phyloP scores from a whole-genome alignment of 2,888 invertebrate genomes.

The Heteropelma amictum region DNA sequence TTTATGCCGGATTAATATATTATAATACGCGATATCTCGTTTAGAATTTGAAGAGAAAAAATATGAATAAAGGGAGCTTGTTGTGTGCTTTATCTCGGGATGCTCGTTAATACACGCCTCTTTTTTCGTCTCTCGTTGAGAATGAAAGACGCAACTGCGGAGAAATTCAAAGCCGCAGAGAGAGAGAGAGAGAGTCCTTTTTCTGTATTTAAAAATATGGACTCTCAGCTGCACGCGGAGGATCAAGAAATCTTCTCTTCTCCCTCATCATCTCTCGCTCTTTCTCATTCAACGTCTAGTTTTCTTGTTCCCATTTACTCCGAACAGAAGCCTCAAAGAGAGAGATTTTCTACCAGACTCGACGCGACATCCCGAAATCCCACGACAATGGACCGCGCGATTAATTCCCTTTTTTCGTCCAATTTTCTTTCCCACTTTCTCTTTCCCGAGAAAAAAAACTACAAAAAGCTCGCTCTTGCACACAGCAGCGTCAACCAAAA shows the following conservation, averaged over 20 bases:
- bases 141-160: neutral
- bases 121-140: neutral
- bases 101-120: neutral
- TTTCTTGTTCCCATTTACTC: neutral
- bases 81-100: neutral
- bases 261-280: neutral
- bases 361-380: constrained; percentile 4
- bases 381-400: constrained; percentile 11
- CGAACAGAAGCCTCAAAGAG: constrained; percentile 19
- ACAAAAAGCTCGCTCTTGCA: no score
- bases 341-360: constrained; percentile 8
- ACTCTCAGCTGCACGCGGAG: constrained; percentile 2
- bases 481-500: no score
- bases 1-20: no score
- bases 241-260: neutral
- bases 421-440: neutral
- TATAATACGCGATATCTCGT: no score
- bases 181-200: neutral
- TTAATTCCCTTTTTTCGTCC: no score
- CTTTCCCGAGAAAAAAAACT: no score
- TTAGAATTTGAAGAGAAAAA: neutral
- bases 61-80: neutral
- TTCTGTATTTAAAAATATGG: no score
- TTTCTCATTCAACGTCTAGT: neutral
- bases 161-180: constrained; percentile 4